Evolutionary conservation across 2,797 vertebrate species (phyloP), one percentile per base, ranked within the genome.

Genomic region (Parauchenoglanis punctatus): DNA sequence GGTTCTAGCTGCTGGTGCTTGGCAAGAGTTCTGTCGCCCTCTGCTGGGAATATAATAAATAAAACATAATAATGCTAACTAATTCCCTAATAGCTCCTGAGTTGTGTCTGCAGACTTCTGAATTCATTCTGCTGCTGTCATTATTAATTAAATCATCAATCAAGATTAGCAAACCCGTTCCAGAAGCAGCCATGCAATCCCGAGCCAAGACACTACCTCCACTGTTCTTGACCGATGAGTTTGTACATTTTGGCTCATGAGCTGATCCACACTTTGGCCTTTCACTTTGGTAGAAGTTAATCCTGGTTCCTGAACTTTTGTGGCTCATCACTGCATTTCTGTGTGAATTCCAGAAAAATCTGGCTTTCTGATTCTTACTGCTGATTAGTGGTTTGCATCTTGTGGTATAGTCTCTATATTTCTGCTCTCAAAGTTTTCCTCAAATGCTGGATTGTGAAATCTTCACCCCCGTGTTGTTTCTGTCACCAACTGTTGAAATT

Each of bases 11-110:
- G 44, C 44, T 40, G 7, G 12, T 28, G 25, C 28, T 40, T 35
- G 6, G 28, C 58, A 75, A 75, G 15, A 58, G 20, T 1, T 78
- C 65, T 88, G 77, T 58, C 70, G 65, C 87, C 78, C 77, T 80
- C 77, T 85, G 17, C 31, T 76, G 83, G 84, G 23, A 17, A 23
- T 11, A 44, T 4, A 63, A 81, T 6, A 49, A 49, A 49, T 6
- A 49, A 25, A 7, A 58, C 40, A 75, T n/a, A 20, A n/a, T 15
- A 13, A 40, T 1, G 1, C 31, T 25, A 80, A 80, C 28, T 23
- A 61, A 81, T 44, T 81, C 59, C 5, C 35, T 81, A 81, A 81
- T 81, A 44, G 15, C 78, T 40, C 23, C 31, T 12, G 31, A 40
- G 8, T 80, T 40, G 0, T 15, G 2, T 81, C 56, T 61, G 31